These are phyloP conservation scores for Chelmon rostratus DNA, from an alignment of 2,797 vertebrate species.

Conservation along the genomic window DNA sequence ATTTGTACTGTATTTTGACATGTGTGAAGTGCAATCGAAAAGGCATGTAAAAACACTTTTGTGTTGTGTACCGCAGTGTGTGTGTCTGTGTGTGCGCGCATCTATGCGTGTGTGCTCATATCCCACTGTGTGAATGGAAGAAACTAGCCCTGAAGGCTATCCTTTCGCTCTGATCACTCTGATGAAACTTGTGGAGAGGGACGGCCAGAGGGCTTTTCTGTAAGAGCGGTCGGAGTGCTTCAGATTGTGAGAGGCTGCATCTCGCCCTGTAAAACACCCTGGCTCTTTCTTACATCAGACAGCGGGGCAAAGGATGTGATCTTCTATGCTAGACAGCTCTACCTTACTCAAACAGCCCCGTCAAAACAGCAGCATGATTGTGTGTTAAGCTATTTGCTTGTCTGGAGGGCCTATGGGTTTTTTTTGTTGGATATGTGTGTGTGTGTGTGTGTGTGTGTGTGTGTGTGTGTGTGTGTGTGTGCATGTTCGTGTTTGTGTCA, in stretches of 20 bases:
- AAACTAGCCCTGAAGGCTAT: constrained; percentile 81
- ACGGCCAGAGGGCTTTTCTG: constrained; percentile 83
- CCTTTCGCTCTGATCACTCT: constrained; percentile 80
- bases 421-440: constrained; percentile 10
- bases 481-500: constrained; percentile 56
- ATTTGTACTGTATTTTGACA: constrained; percentile 75
- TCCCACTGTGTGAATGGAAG: constrained; percentile 73
- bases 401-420: constrained; percentile 57
- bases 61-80: constrained; percentile 52
- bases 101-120: constrained; percentile 51
- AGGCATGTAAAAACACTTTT: constrained; percentile 67
- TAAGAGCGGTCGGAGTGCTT: constrained; percentile 74
- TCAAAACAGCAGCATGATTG: constrained; percentile 72
- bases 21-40: constrained; percentile 74
- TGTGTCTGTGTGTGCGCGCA: constrained; percentile 39
- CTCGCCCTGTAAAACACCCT: constrained; percentile 70
- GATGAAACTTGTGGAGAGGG: constrained; percentile 83
- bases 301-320: constrained; percentile 77
- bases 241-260: constrained; percentile 72
- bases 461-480: constrained; percentile 46
- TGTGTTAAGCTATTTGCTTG: constrained; percentile 79
- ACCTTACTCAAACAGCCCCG: constrained; percentile 73
- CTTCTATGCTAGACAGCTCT: constrained; percentile 64
- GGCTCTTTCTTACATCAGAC: constrained; percentile 80
- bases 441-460: constrained; percentile 28